Evolutionary conservation across 2,888 invertebrate genomes (phyloP).

Genomic region (Tyria jacobaeae): DNA sequence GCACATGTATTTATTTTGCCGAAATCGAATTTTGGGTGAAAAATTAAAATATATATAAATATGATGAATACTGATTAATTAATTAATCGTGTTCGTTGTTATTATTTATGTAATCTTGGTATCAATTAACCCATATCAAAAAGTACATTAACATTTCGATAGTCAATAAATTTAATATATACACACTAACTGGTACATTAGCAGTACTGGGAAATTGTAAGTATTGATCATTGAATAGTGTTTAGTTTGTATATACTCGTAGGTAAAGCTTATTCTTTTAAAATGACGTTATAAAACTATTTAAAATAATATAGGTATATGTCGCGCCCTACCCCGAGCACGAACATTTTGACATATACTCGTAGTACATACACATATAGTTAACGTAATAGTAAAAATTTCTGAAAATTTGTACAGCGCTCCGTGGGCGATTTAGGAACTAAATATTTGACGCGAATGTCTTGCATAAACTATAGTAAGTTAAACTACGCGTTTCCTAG

Average conservation of each 20-base stretch:
- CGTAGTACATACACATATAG: too few relatives aligned
- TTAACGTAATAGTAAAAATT: too few relatives aligned
- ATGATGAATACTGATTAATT: slow-evolving; percentile 51
- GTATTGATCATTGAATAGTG: not conserved
- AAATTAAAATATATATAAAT: slow-evolving; percentile 46
- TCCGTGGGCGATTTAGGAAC: too few relatives aligned
- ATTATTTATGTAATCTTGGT: slow-evolving; percentile 50
- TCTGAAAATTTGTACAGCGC: too few relatives aligned
- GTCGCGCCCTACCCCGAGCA: too few relatives aligned
- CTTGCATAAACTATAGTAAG: too few relatives aligned
- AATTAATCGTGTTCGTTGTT: slow-evolving; percentile 51
- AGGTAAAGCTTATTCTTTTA: too few relatives aligned
- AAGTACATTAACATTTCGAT: slow-evolving; percentile 23
- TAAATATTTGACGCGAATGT: too few relatives aligned
- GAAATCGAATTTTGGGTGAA: slow-evolving; percentile 40
- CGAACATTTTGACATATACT: too few relatives aligned
- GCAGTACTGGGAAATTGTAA: not conserved
- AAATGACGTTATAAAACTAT: slow-evolving; percentile 38
- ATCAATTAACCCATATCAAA: slow-evolving; percentile 38
- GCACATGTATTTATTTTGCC: slow-evolving; percentile 41
- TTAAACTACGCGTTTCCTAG: too few relatives aligned
- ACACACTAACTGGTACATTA: not conserved
- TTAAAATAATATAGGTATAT: slow-evolving; percentile 39
- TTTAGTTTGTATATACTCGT: not conserved
- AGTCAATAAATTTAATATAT: slow-evolving; percentile 10